Conservation (phyloP, 1,140 invertebrate species). For the Drusus annulatus region DNA sequence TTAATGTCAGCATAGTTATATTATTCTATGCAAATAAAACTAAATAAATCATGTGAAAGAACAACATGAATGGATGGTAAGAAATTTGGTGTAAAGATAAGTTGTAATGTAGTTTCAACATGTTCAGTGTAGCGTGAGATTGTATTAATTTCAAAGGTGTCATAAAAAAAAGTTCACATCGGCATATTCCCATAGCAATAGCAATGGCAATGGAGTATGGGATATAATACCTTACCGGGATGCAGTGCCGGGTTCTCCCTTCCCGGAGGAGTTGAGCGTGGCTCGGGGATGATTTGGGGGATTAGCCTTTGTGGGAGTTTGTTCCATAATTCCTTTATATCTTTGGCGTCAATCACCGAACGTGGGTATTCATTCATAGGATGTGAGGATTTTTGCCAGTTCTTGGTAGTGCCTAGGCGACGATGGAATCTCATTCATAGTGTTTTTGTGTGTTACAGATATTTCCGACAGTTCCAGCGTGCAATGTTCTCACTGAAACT, state of each 20-base stretch:
- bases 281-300: constrained; percentile 34
- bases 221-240: constrained; percentile 2
- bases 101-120: no score
- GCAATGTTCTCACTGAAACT: no score
- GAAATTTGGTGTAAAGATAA: no score
- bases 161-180: neutral
- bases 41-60: no score
- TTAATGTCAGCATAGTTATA: no score
- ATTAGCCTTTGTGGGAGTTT: constrained; percentile 51
- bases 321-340: constrained; percentile 43
- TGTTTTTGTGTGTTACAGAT: constrained; percentile 2
- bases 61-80: no score
- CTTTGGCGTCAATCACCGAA: constrained; percentile 40
- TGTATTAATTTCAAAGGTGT: no score
- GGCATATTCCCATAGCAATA: neutral
- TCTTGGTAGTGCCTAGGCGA: constrained; percentile 23
- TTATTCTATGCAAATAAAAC: no score
- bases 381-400: constrained; percentile 10
- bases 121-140: no score
- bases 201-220: neutral
- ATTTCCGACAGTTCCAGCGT: neutral
- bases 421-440: constrained; percentile 47
- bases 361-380: constrained; percentile 48
- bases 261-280: constrained; percentile 40
- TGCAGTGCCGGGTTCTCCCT: neutral